Percentiles rank a stretch among this genome's conserved stretches.
Conservation (phyloP, 2,888 invertebrate species). For the Carpatolechia fugitivella region DNA sequence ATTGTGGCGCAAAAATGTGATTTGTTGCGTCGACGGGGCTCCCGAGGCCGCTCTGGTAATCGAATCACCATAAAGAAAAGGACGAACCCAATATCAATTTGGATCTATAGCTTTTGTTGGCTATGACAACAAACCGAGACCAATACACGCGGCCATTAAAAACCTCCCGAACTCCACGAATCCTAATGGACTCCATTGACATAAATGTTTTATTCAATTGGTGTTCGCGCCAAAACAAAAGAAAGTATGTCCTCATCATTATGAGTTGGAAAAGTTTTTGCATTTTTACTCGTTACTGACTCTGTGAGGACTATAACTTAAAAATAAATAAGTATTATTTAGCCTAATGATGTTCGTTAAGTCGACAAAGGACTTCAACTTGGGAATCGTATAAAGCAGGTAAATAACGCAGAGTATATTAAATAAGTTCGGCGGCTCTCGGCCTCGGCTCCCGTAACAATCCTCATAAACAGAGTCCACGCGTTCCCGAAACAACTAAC, state of each 20-base stretch:
- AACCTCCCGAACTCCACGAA: slow-evolving; percentile 57
- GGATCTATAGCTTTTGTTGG: slow-evolving; percentile 31
- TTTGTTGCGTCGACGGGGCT: slow-evolving; percentile 18
- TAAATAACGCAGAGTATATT: slow-evolving; percentile 1
- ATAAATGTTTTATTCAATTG: slow-evolving; percentile 77
- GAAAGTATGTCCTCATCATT: slow-evolving; percentile 70
- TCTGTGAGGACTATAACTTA: slow-evolving; percentile 36
- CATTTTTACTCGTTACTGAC: slow-evolving; percentile 64
- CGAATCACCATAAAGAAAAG: slow-evolving; percentile 21
- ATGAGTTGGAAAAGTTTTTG: slow-evolving; percentile 67
- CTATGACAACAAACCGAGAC: slow-evolving; percentile 33
- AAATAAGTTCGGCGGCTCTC: slow-evolving; percentile 1
- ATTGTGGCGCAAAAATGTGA: slow-evolving; percentile 36
- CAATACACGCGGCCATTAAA: slow-evolving; percentile 51
- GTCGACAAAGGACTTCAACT: slow-evolving; percentile 7
- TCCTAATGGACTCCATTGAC: slow-evolving; percentile 73
- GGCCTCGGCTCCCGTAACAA: slow-evolving; percentile 4
- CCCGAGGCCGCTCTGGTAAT: slow-evolving; percentile 15
- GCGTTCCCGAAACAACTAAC: slow-evolving; percentile 33
- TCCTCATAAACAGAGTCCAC: slow-evolving; percentile 17
- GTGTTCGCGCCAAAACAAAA: slow-evolving; percentile 69
- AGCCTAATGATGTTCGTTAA: slow-evolving; percentile 21
- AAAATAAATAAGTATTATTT: slow-evolving; percentile 44
- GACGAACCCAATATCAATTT: slow-evolving; percentile 23
- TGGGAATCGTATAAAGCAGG: not conserved